Base-by-base conservation (phyloP, 1,140 invertebrate genomes). In the Phocides pigmalion region DNA sequence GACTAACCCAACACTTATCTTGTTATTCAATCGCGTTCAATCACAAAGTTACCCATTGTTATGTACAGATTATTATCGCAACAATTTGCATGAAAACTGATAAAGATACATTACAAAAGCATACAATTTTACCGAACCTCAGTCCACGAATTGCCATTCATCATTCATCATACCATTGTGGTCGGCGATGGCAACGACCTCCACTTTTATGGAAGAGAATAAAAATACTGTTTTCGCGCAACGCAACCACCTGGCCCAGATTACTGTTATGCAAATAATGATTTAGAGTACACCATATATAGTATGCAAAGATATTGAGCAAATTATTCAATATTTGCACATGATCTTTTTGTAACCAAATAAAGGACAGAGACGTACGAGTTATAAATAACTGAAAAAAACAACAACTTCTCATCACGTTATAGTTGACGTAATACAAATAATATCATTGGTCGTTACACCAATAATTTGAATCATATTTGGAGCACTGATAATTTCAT, bases 131-230 rank as follows among this genome's bases (percentile, higher is more conserved):
- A 35, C 46, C 46, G 6, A 58, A 58, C 15, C 42, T 59, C 44
- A 46, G 35, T 49, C 59, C 25, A 58, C 49, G 6, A 11, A 17
- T 15, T 12, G 16, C 16, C 41, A 19, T 9, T 51, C 17, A 51
- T 51, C 49, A 16, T 15, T 51, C 49, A 11, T 35, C 28, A 35
- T 32, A 17, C 14, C 22, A 68, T 68, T 63, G 53, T 51, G 46
- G 44, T 25, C 32, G 35, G 61, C 54, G 46, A 59, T 53, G 66
- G 46, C 66, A 68, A 64, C 66, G 61, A 68, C 62, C 54, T 61
- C 11, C 15, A 46, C 25, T 39, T 12, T 53, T 12, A 53, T 53
- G 17, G 17, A 53, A 20, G 32, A 39, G 11, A 3, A 53, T 19
- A 53, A 53, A 53, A 39, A 53, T 22, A 22, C 14, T 20, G 4